These are phyloP conservation scores for Catocala fraxini DNA, from an alignment of 2,888 invertebrate genomes.

Conservation along the genomic window DNA sequence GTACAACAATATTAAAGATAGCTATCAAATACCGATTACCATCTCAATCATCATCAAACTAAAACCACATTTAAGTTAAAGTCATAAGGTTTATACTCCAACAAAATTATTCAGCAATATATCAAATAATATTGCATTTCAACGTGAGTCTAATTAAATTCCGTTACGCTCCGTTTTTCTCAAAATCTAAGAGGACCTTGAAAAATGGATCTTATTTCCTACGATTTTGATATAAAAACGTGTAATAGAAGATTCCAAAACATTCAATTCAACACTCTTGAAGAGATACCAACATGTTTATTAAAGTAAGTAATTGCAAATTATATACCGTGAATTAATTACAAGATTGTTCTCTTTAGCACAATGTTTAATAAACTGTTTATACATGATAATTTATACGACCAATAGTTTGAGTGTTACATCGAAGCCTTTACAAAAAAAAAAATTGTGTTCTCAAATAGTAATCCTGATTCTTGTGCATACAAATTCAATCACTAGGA, in stretches of 20 bases:
- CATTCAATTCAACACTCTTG: conserved; percentile 68
- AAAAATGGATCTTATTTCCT: conserved; percentile 65
- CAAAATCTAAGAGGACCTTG: conserved; percentile 70
- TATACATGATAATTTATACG: background rate
- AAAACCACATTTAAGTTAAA: too few species aligned
- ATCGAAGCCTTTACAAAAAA: too few species aligned
- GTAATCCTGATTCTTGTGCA: too few species aligned
- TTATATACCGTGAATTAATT: background rate
- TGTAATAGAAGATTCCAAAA: conserved; percentile 61
- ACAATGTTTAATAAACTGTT: background rate
- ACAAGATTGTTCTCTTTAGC: background rate
- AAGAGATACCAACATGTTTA: conserved; percentile 68
- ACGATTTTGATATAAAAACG: conserved; percentile 70
- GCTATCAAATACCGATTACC: too few species aligned
- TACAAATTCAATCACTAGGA: too few species aligned
- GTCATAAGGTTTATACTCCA: too few species aligned
- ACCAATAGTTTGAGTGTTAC: too few species aligned
- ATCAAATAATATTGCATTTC: conserved; percentile 54
- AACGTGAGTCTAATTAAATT: conserved; percentile 62
- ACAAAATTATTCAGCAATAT: conserved; percentile 1
- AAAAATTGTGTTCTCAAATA: too few species aligned
- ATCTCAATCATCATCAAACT: too few species aligned
- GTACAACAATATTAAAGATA: background rate
- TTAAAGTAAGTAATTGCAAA: conserved; percentile 62
- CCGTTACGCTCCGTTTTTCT: conserved; percentile 73